Conservation (phyloP, 2,797 vertebrate genomes). For the Chelon labrosus region DNA sequence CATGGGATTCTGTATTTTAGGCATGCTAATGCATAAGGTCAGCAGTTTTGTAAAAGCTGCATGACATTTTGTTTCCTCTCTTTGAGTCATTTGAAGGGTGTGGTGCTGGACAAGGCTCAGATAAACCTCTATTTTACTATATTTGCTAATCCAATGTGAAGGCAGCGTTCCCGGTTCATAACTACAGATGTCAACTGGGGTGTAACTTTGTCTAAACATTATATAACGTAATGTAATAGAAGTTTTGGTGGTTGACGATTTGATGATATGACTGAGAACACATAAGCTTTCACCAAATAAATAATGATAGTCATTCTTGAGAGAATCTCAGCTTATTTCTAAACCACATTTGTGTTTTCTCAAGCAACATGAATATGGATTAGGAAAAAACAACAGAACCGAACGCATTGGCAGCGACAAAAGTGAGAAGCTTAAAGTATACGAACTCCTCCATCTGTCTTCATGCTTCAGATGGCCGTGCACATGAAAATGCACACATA, state of each 20-base stretch:
- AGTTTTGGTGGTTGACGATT: background rate
- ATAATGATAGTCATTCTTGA: background rate
- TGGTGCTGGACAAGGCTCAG: slow-evolving; percentile 3
- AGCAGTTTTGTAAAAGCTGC: slow-evolving; percentile 28
- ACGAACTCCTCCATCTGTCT: slow-evolving; percentile 55
- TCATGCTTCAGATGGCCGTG: slow-evolving; percentile 40
- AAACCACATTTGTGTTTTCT: slow-evolving; percentile 15
- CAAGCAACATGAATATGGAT: slow-evolving; percentile 21
- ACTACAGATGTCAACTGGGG: background rate
- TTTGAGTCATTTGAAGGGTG: slow-evolving; percentile 59
- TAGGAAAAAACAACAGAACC: slow-evolving; percentile 32
- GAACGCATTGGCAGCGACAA: slow-evolving; percentile 26
- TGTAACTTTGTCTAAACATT: background rate
- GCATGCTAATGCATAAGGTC: slow-evolving; percentile 9
- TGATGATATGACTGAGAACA: background rate
- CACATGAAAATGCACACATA: slow-evolving; percentile 24
- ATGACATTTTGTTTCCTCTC: slow-evolving; percentile 55
- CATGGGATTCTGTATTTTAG: slow-evolving; percentile 25
- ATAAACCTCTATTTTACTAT: slow-evolving; percentile 10
- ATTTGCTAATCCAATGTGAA: slow-evolving; percentile 16
- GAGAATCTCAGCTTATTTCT: background rate
- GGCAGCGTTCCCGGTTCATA: slow-evolving; percentile 3
- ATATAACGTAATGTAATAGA: background rate
- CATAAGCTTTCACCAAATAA: background rate
- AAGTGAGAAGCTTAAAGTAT: slow-evolving; percentile 44